Evolutionary conservation across 2,888 invertebrate genomes (phyloP).

Genomic region (Thalpophila matura): DNA sequence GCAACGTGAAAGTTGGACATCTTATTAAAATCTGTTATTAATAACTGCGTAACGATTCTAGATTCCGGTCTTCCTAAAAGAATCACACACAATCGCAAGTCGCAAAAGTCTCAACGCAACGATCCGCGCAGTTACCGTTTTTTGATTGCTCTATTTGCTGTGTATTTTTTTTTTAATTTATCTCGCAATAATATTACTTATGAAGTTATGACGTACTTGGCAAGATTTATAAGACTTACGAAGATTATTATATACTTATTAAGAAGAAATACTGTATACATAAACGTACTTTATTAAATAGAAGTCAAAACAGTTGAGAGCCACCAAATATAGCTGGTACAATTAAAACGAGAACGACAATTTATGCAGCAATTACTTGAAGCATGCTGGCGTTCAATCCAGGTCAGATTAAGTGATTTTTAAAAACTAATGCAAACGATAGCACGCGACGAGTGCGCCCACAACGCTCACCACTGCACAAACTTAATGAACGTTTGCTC

Average conservation of each 20-base stretch:
- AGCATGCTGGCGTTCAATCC: slow-evolving; percentile 85
- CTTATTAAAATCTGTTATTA: slow-evolving; percentile 85
- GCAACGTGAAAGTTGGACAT: slow-evolving; percentile 85
- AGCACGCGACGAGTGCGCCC: slow-evolving; percentile 79
- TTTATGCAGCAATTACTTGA: slow-evolving; percentile 88
- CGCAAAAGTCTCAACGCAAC: slow-evolving; percentile 13
- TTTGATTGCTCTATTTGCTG: slow-evolving; percentile 27
- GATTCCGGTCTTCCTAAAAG: slow-evolving; percentile 55
- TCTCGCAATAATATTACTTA: no score
- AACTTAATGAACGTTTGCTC: slow-evolving; percentile 82
- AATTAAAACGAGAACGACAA: slow-evolving; percentile 84
- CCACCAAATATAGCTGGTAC: slow-evolving; percentile 71
- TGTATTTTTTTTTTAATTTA: slow-evolving; percentile 3
- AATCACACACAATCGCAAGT: slow-evolving; percentile 25
- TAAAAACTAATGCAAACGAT: slow-evolving; percentile 87
- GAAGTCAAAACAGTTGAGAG: slow-evolving; percentile 26
- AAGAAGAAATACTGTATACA: slow-evolving; percentile 3
- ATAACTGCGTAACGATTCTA: slow-evolving; percentile 74
- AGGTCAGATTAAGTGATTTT: slow-evolving; percentile 89
- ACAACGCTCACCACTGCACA: slow-evolving; percentile 72
- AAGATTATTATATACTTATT: no score
- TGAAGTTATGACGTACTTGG: slow-evolving; percentile 15
- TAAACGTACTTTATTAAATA: slow-evolving; percentile 3
- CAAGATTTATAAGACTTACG: not conserved
- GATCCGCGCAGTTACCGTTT: slow-evolving; percentile 2